A percentile compares a stretch with the other conserved stretches of the same genome.
Evolutionary conservation across 2,888 invertebrate species (phyloP).

Genomic region (Aphodius sticticus): DNA sequence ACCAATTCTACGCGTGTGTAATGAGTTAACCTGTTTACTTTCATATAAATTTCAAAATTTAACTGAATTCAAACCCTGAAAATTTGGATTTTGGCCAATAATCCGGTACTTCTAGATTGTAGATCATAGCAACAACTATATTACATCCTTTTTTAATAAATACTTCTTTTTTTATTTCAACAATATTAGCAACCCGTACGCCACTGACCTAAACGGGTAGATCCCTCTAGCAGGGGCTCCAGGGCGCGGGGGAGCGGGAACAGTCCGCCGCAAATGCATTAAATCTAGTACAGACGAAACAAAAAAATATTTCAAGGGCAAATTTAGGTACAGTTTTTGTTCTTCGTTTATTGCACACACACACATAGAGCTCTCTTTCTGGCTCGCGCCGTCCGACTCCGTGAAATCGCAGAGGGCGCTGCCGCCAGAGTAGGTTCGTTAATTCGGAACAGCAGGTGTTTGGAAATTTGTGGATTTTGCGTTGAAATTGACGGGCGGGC

Average conservation of each 20-base stretch:
- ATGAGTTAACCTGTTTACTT: too few species aligned
- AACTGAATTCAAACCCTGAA: too few species aligned
- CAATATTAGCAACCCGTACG: not conserved
- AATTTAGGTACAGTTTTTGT: constrained; percentile 35
- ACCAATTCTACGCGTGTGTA: too few species aligned
- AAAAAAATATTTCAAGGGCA: constrained; percentile 39
- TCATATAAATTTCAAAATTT: too few species aligned
- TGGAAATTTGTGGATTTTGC: constrained; percentile 37
- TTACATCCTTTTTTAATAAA: too few species aligned
- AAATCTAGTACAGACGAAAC: constrained; percentile 40
- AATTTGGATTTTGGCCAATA: too few species aligned
- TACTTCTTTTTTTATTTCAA: too few species aligned
- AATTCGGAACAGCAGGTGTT: constrained; percentile 40
- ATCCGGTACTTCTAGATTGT: too few species aligned
- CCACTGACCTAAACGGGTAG: constrained; percentile 13
- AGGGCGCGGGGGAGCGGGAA: constrained; percentile 6
- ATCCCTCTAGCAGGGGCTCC: not conserved
- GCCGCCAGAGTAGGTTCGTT: constrained; percentile 20
- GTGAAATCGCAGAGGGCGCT: constrained; percentile 23
- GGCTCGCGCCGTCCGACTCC: constrained; percentile 27
- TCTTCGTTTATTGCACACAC: constrained; percentile 27
- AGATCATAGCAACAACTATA: too few species aligned
- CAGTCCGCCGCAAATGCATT: constrained; percentile 37
- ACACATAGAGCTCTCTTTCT: constrained; percentile 14
- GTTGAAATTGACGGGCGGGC: constrained; percentile 31